These are phyloP conservation scores for Stichodactyla mertensii DNA, from an alignment of 64 coral and sea anemone species.

Conservation along the genomic window DNA sequence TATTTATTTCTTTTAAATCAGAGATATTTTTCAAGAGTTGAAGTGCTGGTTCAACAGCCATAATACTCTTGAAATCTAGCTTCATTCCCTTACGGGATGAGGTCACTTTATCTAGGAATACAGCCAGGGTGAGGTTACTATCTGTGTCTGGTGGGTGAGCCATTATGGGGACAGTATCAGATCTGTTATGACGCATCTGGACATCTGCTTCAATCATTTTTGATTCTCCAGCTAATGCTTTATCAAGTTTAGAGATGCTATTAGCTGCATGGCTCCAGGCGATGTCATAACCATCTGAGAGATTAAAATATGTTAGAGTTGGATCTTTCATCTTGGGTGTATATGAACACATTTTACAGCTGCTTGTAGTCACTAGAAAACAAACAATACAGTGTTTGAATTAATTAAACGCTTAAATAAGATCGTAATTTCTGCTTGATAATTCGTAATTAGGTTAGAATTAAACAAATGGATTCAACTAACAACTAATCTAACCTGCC, in stretches of 20 bases:
- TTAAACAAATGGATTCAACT: no score
- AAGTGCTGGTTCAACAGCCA: slow-evolving; percentile 60
- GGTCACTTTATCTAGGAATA: slow-evolving; percentile 51
- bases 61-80: slow-evolving; percentile 67
- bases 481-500: no score
- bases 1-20: slow-evolving; percentile 8
- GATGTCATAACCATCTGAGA: slow-evolving; percentile 41
- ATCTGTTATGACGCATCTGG: slow-evolving; percentile 13
- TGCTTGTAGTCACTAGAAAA: not conserved
- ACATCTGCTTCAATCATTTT: slow-evolving; percentile 91
- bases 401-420: no score
- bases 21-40: slow-evolving; percentile 51
- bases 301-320: slow-evolving; percentile 21
- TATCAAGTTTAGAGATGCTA: slow-evolving; percentile 36
- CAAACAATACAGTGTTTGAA: not conserved
- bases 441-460: no score
- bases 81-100: slow-evolving; percentile 57
- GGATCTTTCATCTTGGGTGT: not conserved
- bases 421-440: no score
- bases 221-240: slow-evolving; percentile 35
- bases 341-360: not conserved
- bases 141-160: slow-evolving; percentile 67
- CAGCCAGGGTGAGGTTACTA: slow-evolving; percentile 59
- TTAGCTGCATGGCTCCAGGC: slow-evolving; percentile 81
- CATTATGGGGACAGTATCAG: slow-evolving; percentile 58